Evolutionary conservation across 2,888 invertebrate species (phyloP).

Genomic region (Caenorhabditis macrosperma): DNA sequence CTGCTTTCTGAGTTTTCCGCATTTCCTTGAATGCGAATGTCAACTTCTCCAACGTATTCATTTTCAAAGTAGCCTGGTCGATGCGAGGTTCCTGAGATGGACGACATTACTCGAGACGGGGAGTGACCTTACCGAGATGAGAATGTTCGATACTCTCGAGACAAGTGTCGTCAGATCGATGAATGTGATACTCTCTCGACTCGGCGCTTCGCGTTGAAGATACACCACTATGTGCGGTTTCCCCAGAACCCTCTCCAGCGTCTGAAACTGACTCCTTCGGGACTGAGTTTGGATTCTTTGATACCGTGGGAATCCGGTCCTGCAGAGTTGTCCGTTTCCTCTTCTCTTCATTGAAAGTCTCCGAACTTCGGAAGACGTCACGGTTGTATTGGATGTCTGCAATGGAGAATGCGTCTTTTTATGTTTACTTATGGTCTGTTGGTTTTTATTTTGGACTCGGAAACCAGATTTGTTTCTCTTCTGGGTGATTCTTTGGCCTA

Average conservation of each 20-base stretch:
- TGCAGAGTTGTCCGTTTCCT: background rate
- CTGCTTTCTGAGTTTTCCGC: background rate
- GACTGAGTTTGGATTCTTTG: no score
- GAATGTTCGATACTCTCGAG: background rate
- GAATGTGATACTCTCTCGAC: no score
- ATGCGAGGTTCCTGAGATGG: background rate
- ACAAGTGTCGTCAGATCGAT: background rate
- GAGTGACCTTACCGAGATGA: background rate
- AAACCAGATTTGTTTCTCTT: no score
- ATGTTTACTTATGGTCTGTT: no score
- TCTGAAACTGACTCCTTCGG: no score
- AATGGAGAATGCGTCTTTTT: no score
- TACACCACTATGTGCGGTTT: background rate
- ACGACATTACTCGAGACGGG: background rate
- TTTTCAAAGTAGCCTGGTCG: background rate
- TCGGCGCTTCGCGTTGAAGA: background rate
- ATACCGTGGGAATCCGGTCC: background rate
- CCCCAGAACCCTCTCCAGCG: conserved; percentile 5
- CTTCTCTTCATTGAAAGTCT: background rate
- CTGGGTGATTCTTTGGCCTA: no score
- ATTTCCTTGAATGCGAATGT: background rate
- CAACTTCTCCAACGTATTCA: background rate
- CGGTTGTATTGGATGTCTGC: conserved; percentile 8
- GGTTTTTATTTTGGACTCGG: no score
- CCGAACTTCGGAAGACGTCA: background rate